Evolutionary conservation across 2,888 invertebrate species (phyloP).

Genomic region (Allolobophora icterica): DNA sequence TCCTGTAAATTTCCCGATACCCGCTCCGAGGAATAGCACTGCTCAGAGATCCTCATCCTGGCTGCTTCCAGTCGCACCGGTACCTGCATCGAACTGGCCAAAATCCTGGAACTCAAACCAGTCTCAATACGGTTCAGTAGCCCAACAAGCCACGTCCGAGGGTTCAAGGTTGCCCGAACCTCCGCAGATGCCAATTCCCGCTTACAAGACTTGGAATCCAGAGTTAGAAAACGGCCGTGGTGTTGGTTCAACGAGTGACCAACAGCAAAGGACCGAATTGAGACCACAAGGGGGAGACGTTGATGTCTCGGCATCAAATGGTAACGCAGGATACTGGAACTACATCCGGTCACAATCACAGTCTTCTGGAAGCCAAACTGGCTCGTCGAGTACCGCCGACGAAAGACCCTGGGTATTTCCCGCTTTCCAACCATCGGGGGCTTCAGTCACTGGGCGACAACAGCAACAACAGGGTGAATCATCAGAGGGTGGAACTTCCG

Average conservation of each 20-base stretch:
- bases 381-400: not conserved
- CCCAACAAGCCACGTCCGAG: not conserved
- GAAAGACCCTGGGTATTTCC: not conserved
- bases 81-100: not conserved
- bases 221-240: not conserved
- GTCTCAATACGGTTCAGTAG: not conserved
- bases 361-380: not conserved
- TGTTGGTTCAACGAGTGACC: not conserved
- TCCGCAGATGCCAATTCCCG: not conserved
- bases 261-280: not conserved
- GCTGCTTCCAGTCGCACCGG: not conserved
- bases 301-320: not conserved
- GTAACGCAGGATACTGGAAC: not conserved
- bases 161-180: not conserved
- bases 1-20: too few relatives aligned
- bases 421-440: not conserved
- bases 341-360: not conserved
- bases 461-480: not conserved
- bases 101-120: not conserved
- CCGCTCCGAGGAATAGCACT: too few relatives aligned
- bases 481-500: not conserved
- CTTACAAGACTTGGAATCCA: not conserved
- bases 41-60: not conserved
- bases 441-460: not conserved
- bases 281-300: not conserved